Evolutionary conservation across 2,797 vertebrate species (phyloP), one percentile per base, ranked within the genome.

Genomic region (Australoheros facetus): DNA sequence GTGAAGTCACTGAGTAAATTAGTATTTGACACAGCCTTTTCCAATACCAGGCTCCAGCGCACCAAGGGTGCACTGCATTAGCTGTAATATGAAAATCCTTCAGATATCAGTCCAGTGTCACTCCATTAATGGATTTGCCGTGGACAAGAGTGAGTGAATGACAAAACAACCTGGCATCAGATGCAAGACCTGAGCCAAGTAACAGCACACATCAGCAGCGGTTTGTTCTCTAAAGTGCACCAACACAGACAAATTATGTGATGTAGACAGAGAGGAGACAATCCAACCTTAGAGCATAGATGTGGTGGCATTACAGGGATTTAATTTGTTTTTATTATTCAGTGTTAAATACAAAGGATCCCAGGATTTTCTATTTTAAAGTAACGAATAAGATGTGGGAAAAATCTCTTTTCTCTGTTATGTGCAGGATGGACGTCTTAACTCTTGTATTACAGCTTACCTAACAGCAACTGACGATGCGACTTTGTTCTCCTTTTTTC

Each of bases 161-260:
- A 80, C 59, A 80, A 69, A 82, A 88, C 83, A 88, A 90, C 85
- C 88, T 87, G 83, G 48, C 73, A 75, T 75, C 87, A 88, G 87
- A 90, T 91, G 85, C 85, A 48, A 81, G 84, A 69, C 48, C 53
- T 34, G 59, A 42, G 28, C 62, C 39, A 57, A 55, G 34, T 14
- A 42, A 80, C 56, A 70, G 79, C 42, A 73, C 73, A 78, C 53
- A 79, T 77, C 39, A 73, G 66, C 73, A 66, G 64, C 42, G 81
- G 70, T 84, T 16, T 55, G 13, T 21, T 84, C 59, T 62, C 28
- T 5, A 34, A 57, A 58, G 51, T 54, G 57, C 42, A 78, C 56
- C 39, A 69, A 71, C 64, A 73, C 62, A 23, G 26, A 70, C 76
- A 62, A 42, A 69, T 12, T n/a, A 11, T 73, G 54, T 54, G 11